Base-by-base conservation (phyloP, 1,140 invertebrate species). In the Papilio glaucus region DNA sequence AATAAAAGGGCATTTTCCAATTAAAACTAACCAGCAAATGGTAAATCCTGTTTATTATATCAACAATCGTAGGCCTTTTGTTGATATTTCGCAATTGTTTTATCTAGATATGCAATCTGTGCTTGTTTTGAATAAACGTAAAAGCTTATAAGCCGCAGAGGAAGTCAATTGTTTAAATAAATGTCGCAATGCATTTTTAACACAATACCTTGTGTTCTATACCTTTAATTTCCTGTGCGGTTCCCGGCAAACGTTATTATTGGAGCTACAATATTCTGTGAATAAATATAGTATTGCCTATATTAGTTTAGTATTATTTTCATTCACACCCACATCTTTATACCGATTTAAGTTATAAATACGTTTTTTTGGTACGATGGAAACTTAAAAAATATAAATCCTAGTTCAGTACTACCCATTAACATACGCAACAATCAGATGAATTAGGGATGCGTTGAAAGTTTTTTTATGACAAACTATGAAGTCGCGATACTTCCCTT, bases 21-120 rank as follows among this genome's bases (percentile, higher is more conserved):
- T 57, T 24, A 8, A 57, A 57, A 24, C 7, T 12, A 9, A 12
- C 49, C 9, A 57, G 4, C 49, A 57, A 45, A 57, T 10, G 49
- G 49, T 57, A 26, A 57, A 57, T 57, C 49, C 49, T 57, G 49
- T 57, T 57, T 26, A 24, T 57, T 57, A 57, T 57, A 26, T 13
- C 10, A 21, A 49, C 15, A 10, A 49, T 57, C 10, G 21, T 57
- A 24, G 12, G 49, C 49, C 49, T 24, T 53, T 53, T 57, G 49
- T 57, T 21, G 10, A 57, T 57, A 57, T 57, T 57, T 57, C 49
- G 49, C 49, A 57, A 57, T 24, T 57, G 49, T 57, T 57, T 24
- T 57, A 57, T 24, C 49, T 13, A 26, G 49, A 57, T 49, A 49
- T 24, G 21, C 49, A 57, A 57, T 57, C 49, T 24, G 18, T 49